Evolutionary conservation across 64 coral and sea anemone genomes (phyloP), one percentile per base, ranked within the genome.

Genomic region (Catalaphyllia jardinei): DNA sequence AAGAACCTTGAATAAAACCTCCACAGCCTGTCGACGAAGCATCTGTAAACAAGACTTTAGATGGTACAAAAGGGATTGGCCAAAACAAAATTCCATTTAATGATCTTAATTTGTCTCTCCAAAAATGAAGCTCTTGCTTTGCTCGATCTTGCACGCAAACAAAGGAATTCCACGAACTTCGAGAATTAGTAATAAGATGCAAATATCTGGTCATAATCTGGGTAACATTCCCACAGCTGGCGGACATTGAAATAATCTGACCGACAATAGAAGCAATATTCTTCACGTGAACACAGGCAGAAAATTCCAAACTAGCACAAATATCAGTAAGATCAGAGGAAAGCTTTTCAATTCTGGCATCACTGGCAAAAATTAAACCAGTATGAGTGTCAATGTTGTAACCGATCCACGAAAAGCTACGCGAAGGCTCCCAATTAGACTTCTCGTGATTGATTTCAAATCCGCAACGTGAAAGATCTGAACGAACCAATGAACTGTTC

Each of bases 181-280:
- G 28, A 20, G 24, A 31, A 60, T 60, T 87, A 16, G 33, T 59
- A 75, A 87, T 30, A 60, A 87, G 29, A 77, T 88, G 86, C 52
- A 88, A 77, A 64, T 62, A 76, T 19, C 86, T 74, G 30, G 86
- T 74, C 86, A 87, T 87, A 54, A 87, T 87, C 25, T 74, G 72
- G 16, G 86, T 74, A 16, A 88, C 72, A 62, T 62, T 75, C 10
- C 86, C 72, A 38, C 73, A 64, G 33, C 86, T 60, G 3, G 59
- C 0, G 2, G 19, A n/a, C 29, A 61, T 1, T 60, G 86, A 88
- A 88, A 63, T 62, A 76, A 88, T 64, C 8, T 31, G 19, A 11
- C 79, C 79, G 3, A 86, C 83, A 49, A 72, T 73, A n/a, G 81
- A 85, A 14, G 33, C 81, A 63, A 67, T 49, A 10, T 5, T 33